phyloP scores from a whole-genome alignment of 2,113 vertebrate genomes.

The Malurus alboscapulatus region DNA sequence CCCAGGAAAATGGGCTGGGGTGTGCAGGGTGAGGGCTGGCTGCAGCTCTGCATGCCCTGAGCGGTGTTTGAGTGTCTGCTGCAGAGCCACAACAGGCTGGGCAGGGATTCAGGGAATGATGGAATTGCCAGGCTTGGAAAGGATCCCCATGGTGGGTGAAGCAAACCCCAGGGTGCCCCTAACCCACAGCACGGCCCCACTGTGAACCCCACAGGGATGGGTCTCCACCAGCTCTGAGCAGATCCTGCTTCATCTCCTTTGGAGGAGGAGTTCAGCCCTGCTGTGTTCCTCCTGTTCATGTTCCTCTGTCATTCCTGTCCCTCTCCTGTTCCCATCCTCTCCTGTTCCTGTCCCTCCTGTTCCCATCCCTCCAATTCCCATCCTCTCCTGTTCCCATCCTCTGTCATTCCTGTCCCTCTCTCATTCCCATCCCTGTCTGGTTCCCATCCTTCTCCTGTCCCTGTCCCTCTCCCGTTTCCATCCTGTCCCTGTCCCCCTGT shows the following conservation, averaged over 20 bases:
- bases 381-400: no score
- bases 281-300: not conserved
- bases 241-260: not conserved
- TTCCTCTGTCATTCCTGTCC: no score
- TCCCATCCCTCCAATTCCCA: no score
- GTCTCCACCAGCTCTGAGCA: not conserved
- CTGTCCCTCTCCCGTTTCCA: no score
- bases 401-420: no score
- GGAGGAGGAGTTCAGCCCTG: not conserved
- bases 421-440: no score
- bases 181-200: fast-evolving
- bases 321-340: no score
- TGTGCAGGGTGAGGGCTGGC: not conserved
- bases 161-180: fast-evolving
- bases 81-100: not conserved
- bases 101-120: fast-evolving
- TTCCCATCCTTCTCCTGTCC: no score
- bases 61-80: fast-evolving
- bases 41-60: no score
- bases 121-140: not conserved
- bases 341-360: no score
- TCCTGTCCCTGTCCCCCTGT: no score
- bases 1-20: not conserved
- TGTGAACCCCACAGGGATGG: not conserved
- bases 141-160: fast-evolving